Base-by-base conservation (phyloP, 2,888 invertebrate species). In the Salticus scenicus region DNA sequence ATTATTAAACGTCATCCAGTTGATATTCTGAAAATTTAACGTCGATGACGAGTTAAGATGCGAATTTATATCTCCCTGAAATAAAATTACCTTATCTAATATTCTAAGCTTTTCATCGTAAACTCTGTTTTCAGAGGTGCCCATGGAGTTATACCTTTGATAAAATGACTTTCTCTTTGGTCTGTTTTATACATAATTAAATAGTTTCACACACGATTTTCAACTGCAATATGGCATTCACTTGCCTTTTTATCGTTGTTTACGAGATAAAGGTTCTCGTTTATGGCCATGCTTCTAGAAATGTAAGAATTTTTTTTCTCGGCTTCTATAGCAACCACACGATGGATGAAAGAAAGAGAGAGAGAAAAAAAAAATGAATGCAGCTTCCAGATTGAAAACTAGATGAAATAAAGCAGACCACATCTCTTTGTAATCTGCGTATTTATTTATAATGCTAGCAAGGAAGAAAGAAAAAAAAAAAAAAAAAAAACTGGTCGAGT, bases 41-140 rank as follows among this genome's bases (percentile, higher is more conserved):
- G 42, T 17, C 17, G 42, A 14, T 47, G 42, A 17, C 42, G 17
- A 17, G 17, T 17, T 47, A 14, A 14, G 1, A 14, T 47, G 17
- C 42, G 10, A 17, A 17, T 17, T 47, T 47, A 14, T 17, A 47
- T 7, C 42, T 14, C 17, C 42, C 10, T 17, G 42, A 47, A 47
- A 47, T 47, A 47, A 47, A 47, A 47, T 47, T 47, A 47, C 42
- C 42, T 47, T 47, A 47, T 47, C 42, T 47, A 47, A 47, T 47
- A 47, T 47, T 47, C 42, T 47, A 17, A 17, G 42, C 42, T 14
- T 47, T 47, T 47, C 42, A 47, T 47, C 42, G 42, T 47, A 47
- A 47, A 47, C 42, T 14, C 10, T 47, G 17, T 14, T 47, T 14
- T 47, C 42, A 1, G 10, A 2, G 42, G 7, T 47, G 7, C 17